Base-by-base conservation (phyloP, 1,140 invertebrate species). In the Cardiocondyla obscurior region DNA sequence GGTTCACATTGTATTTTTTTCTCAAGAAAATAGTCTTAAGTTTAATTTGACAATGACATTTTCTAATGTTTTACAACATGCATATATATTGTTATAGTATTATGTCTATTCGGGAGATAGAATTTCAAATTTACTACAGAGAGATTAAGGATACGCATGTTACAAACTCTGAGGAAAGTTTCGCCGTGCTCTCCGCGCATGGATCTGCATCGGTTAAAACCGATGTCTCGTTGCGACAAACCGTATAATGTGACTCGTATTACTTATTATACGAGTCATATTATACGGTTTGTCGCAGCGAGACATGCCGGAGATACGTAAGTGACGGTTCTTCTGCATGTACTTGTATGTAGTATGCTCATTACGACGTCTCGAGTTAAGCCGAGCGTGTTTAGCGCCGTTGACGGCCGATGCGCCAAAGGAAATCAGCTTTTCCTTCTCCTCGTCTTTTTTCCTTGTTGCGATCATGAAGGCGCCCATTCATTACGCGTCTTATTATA, bases 341-440 rank as follows among this genome's bases (percentile, higher is more conserved):
- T 83, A 83, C 83, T 85, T 88, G 58, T 83, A 74, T 88, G 49
- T 65, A 42, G 62, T 76, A 76, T 49, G 82, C 76, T 88, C 83
- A 88, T 88, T 88, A 88, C 77, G 57, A 69, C 79, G 86, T 88
- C 83, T 83, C 86, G 87, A 19, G 79, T 73, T 88, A 88, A 88
- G 83, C 79, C 51, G 85, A 76, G 57, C 77, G 85, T 72, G 55
- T 72, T 76, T 42, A 82, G 46, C 58, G 67, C 67, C 76, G 73
- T 88, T 88, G 83, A 88, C 58, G 58, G 83, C 74, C 76, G 77
- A 88, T 53, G 72, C 76, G 70, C 86, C 81, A 82, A 88, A 88
- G 83, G 65, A 88, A 72, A 88, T 88, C 74, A 82, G 55, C 69
- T 79, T 83, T 81, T 51, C 74, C 57, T 33, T 58, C 39, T 16